phyloP scores from a whole-genome alignment of 1,140 invertebrate genomes.

The Drosophila ogumai region DNA sequence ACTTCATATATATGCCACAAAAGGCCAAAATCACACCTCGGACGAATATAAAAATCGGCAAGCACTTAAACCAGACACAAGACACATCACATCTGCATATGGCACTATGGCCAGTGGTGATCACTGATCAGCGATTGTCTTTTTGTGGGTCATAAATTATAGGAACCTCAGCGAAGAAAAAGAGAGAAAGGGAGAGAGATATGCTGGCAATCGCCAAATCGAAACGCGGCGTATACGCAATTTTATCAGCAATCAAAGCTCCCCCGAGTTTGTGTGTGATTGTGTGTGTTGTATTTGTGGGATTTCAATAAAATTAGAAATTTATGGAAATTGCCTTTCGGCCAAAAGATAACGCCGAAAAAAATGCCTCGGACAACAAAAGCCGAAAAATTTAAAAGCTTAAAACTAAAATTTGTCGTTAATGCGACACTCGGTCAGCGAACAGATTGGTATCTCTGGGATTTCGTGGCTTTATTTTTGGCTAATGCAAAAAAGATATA shows the following conservation, averaged over 20 bases:
- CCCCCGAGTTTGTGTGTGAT: constrained; percentile 1
- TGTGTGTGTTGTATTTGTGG: constrained; percentile 11
- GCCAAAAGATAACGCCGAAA: constrained; percentile 57
- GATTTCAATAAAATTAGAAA: constrained; percentile 82
- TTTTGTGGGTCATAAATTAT: constrained; percentile 64
- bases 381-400: constrained; percentile 72
- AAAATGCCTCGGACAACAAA: constrained; percentile 40
- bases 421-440: constrained; percentile 65
- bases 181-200: constrained; percentile 39
- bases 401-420: constrained; percentile 81
- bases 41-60: constrained; percentile 72
- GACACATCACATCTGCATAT: constrained; percentile 65
- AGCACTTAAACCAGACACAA: constrained; percentile 60
- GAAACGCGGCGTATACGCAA: constrained; percentile 67
- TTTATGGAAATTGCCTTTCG: constrained; percentile 77
- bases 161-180: constrained; percentile 30
- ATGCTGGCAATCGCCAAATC: constrained; percentile 36
- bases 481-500: constrained; percentile 57
- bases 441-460: constrained; percentile 36
- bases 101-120: constrained; percentile 28
- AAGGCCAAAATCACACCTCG: constrained; percentile 74
- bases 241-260: constrained; percentile 59
- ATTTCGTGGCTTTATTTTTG: constrained; percentile 11
- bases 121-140: constrained; percentile 30
- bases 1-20: constrained; percentile 73